Percentiles rank a stretch among this genome's conserved stretches.
These are phyloP conservation scores for Folsomia manolachei DNA, from an alignment of 2,888 invertebrate species.

Conservation along the genomic window DNA sequence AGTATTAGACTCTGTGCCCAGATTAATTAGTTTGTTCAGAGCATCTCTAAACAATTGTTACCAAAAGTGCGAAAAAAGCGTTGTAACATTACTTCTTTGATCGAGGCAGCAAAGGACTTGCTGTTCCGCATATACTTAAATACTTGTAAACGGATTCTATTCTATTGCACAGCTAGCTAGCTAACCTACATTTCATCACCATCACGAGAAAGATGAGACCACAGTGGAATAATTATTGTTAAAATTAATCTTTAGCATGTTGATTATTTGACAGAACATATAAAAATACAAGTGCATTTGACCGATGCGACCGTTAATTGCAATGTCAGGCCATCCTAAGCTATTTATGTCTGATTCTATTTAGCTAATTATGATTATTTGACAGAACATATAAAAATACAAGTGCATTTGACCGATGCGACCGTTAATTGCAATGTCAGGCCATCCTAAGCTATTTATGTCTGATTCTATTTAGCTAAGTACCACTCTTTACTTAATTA, in stretches of 20 bases:
- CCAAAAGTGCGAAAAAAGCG: no score
- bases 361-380: neutral
- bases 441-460: neutral
- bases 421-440: neutral
- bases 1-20: no score
- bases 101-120: neutral
- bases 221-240: neutral
- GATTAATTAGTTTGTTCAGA: no score
- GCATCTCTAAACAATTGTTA: no score
- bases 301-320: no score
- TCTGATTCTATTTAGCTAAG: neutral
- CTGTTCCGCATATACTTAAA: neutral
- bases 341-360: neutral
- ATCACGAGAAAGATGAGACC: constrained; percentile 1
- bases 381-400: constrained; percentile 10
- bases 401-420: constrained; percentile 2
- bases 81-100: neutral
- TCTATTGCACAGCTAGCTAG: neutral
- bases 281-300: constrained; percentile 14
- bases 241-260: neutral
- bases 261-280: neutral
- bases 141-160: no score
- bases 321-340: neutral
- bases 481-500: constrained; percentile 12
- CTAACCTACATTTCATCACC: neutral